These are phyloP conservation scores for Nasonia longicornis DNA, from an alignment of 1,140 invertebrate species.

Conservation along the genomic window DNA sequence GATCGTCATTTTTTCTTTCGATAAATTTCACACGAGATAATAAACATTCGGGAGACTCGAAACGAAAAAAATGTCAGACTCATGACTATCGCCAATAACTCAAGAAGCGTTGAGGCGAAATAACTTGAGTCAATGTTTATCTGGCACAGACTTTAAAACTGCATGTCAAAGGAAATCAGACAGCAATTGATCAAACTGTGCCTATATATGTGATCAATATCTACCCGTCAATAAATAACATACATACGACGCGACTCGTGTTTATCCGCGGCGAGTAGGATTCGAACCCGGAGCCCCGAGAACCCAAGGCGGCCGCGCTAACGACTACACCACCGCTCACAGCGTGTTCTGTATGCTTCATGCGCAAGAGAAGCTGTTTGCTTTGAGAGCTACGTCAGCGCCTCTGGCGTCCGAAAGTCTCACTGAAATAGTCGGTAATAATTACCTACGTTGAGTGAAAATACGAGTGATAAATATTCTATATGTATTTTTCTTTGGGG, in stretches of 20 bases:
- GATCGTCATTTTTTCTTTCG: neutral
- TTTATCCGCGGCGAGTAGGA: neutral
- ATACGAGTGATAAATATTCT: no score
- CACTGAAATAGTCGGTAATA: neutral
- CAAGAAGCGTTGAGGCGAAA: slow-evolving; percentile 52
- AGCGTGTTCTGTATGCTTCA: neutral
- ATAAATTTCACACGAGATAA: neutral
- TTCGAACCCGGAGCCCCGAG: neutral
- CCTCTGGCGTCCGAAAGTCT: neutral
- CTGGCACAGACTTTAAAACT: slow-evolving; percentile 63
- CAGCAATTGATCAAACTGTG: slow-evolving; percentile 64
- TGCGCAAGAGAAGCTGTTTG: neutral
- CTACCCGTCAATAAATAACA: neutral
- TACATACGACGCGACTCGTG: neutral
- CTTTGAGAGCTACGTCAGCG: neutral
- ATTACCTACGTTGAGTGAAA: no score
- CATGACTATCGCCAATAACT: slow-evolving; percentile 53
- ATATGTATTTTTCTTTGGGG: no score
- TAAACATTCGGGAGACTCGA: neutral
- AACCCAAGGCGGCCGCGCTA: neutral
- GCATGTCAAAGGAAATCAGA: slow-evolving; percentile 45
- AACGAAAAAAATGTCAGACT: slow-evolving; percentile 52
- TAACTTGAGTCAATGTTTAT: slow-evolving; percentile 59
- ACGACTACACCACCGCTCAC: neutral
- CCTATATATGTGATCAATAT: slow-evolving; percentile 30